Percentiles rank a stretch among this genome's conserved stretches.
phyloP scores from a whole-genome alignment of 2,113 vertebrate genomes.

The Brachionichthys hirsutus region DNA sequence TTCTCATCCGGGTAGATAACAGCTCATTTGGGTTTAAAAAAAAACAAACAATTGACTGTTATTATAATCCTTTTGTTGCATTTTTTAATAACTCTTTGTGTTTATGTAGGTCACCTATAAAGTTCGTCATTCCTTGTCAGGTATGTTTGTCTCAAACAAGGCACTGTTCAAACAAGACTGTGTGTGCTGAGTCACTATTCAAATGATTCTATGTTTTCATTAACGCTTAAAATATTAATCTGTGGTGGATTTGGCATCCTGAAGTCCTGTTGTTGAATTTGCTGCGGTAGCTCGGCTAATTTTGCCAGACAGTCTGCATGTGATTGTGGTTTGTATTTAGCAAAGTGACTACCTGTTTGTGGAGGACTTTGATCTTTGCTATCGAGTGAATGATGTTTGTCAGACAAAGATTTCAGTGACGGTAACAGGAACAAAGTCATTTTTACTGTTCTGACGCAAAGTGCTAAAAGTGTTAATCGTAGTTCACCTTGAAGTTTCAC shows the following conservation, averaged over 20 bases:
- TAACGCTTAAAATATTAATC: not conserved
- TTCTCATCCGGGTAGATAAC: too few relatives aligned
- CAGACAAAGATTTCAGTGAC: not conserved
- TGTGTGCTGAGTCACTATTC: not conserved
- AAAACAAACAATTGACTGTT: not conserved
- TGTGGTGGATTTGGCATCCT: not conserved
- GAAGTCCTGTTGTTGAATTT: not conserved
- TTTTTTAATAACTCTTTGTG: conserved; percentile 27
- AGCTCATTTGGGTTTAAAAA: not conserved
- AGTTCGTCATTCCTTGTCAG: conserved; percentile 80
- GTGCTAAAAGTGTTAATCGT: conserved; percentile 6
- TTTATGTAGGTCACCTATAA: conserved; percentile 84
- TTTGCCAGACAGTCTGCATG: not conserved
- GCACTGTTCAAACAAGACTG: conserved; percentile 19
- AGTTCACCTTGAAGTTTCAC: not conserved
- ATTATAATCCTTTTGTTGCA: not conserved
- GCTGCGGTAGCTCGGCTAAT: not conserved
- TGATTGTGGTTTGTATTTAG: not conserved
- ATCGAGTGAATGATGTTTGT: not conserved
- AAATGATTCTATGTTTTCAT: not conserved
- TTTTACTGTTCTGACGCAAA: not conserved
- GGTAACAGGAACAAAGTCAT: too few relatives aligned
- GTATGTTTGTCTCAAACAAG: conserved; percentile 74
- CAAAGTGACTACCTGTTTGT: not conserved
- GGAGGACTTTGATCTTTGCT: not conserved